These are phyloP conservation scores for Zalophus californianus DNA, from an alignment of 2,797 vertebrate genomes.

Conservation along the genomic window DNA sequence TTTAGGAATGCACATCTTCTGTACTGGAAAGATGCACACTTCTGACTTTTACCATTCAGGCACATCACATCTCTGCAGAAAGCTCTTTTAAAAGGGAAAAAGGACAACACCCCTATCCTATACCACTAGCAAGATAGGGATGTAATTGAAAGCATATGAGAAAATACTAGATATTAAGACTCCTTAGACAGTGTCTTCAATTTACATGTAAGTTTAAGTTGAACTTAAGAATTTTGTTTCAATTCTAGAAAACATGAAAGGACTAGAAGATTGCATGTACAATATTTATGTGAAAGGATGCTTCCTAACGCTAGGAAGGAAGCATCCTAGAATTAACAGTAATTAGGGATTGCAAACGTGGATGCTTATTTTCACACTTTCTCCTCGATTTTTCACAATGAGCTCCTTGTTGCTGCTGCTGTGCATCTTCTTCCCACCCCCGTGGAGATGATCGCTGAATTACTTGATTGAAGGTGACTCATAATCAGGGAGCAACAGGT, in stretches of 20 bases:
- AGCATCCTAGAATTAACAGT: neutral
- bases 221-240: neutral
- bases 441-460: neutral
- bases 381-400: neutral
- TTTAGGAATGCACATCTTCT: neutral
- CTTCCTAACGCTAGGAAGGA: neutral
- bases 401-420: neutral
- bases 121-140: neutral
- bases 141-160: neutral
- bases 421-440: neutral
- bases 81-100: neutral
- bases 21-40: neutral
- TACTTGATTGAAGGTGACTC: slow-evolving; percentile 42
- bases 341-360: neutral
- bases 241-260: neutral
- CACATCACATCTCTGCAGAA: neutral
- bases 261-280: neutral
- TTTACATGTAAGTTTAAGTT: neutral
- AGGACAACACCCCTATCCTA: neutral
- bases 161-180: neutral
- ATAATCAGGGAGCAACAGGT: slow-evolving; percentile 39
- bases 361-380: neutral
- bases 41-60: neutral
- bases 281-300: neutral
- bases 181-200: neutral